Percentiles rank a stretch among this genome's conserved stretches.
phyloP scores from a whole-genome alignment of 2,797 vertebrate genomes.

The Gallinago solitaria region DNA sequence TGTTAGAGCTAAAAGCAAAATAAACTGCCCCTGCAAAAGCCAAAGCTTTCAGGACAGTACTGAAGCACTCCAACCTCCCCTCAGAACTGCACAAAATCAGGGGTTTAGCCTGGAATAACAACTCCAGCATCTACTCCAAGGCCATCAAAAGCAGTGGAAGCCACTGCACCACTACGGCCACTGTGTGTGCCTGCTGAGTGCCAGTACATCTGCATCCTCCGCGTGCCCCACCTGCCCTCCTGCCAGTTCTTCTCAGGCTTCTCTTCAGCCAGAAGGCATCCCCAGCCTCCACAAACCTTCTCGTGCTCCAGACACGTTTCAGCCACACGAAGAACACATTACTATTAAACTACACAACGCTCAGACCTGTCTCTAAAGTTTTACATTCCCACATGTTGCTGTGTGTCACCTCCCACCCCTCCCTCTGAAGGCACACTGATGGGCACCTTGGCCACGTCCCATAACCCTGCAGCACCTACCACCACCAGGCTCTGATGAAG shows the following conservation, averaged over 20 bases:
- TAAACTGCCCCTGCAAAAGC: not conserved
- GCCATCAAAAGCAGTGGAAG: not conserved
- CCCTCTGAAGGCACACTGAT: not conserved
- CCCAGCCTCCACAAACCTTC: not conserved
- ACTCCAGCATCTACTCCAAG: not conserved
- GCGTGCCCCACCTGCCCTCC: not conserved
- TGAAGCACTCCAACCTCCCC: not conserved
- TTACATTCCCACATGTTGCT: not conserved
- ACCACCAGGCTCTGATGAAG: not conserved
- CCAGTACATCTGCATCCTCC: not conserved
- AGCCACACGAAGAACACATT: not conserved
- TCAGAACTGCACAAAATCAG: not conserved
- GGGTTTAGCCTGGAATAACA: not conserved
- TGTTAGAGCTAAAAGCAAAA: not conserved
- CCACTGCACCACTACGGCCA: accelerated
- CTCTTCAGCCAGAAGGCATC: not conserved
- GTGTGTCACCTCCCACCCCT: not conserved
- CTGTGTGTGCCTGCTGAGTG: not conserved
- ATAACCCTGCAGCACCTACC: not conserved
- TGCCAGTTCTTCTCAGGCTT: not conserved
- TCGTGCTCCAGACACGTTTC: not conserved
- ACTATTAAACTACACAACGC: accelerated
- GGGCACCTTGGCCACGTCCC: not conserved
- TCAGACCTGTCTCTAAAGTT: not conserved
- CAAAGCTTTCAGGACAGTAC: not conserved